phyloP scores from a whole-genome alignment of 2,113 vertebrate species.

The Pseudopodoces humilis region DNA sequence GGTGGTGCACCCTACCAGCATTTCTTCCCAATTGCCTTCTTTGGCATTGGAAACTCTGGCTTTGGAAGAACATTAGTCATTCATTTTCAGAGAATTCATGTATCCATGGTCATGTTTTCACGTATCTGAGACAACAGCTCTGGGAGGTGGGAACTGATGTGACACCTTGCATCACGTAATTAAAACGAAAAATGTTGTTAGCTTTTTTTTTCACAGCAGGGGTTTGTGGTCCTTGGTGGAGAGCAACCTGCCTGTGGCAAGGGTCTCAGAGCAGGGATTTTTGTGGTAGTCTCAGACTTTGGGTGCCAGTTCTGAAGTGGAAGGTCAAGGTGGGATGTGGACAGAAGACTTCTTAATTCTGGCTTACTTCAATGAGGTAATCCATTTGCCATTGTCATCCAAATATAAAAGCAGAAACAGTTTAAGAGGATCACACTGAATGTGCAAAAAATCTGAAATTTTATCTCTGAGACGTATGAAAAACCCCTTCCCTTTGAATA shows the following conservation, averaged over 20 bases:
- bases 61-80: background rate
- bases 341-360: background rate
- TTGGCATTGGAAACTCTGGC: background rate
- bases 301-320: background rate
- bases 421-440: background rate
- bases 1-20: background rate
- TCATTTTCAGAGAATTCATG: background rate
- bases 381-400: background rate
- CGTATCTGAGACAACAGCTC: background rate
- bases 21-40: background rate
- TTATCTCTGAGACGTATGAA: background rate
- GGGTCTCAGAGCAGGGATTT: background rate
- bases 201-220: background rate
- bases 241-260: fast-evolving
- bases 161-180: background rate
- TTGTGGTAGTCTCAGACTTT: background rate
- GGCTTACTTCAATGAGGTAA: background rate
- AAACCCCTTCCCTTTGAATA: background rate
- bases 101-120: background rate
- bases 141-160: background rate
- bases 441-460: conserved; percentile 14
- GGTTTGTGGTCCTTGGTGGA: background rate
- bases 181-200: background rate
- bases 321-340: background rate
- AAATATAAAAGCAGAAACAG: background rate